Percentiles rank a stretch among this genome's conserved stretches.
phyloP scores from a whole-genome alignment of 2,888 invertebrate genomes.

The Platycheirus rosarum region DNA sequence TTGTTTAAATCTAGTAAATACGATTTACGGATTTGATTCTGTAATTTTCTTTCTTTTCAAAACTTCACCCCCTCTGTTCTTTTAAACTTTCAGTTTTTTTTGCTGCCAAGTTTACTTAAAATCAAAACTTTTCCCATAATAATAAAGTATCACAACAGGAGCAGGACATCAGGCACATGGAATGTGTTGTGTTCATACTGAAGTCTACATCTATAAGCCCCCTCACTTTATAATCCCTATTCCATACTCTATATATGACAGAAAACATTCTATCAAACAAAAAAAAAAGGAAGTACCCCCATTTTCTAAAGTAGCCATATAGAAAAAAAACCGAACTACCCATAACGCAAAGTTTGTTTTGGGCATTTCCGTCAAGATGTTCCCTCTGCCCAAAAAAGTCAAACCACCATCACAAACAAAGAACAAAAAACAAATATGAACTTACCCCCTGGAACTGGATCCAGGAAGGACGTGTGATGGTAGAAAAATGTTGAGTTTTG shows the following conservation, averaged over 20 bases:
- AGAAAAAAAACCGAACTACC: slow-evolving; percentile 15
- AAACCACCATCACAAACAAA: slow-evolving; percentile 48
- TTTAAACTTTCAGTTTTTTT: slow-evolving; percentile 52
- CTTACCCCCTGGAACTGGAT: slow-evolving; percentile 30
- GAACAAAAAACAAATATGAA: slow-evolving; percentile 35
- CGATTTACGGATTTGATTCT: slow-evolving; percentile 56
- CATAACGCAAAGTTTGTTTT: slow-evolving; percentile 66
- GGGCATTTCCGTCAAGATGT: slow-evolving; percentile 73
- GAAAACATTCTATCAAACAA: slow-evolving; percentile 45
- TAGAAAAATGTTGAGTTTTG: slow-evolving; percentile 61
- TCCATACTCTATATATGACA: slow-evolving; percentile 39
- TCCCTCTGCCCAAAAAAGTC: slow-evolving; percentile 70
- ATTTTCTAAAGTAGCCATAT: slow-evolving; percentile 43
- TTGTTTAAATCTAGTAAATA: slow-evolving; percentile 32
- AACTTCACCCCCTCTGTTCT: slow-evolving; percentile 31
- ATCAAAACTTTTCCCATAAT: slow-evolving; percentile 72
- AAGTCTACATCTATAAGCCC: slow-evolving; percentile 14
- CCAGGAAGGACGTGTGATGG: slow-evolving; percentile 38
- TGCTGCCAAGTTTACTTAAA: slow-evolving; percentile 61
- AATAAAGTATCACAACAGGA: slow-evolving; percentile 69
- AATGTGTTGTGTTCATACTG: not conserved
- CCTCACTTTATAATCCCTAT: slow-evolving; percentile 63
- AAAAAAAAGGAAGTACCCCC: slow-evolving; percentile 44
- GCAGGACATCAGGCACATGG: slow-evolving; percentile 47
- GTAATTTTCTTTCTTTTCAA: slow-evolving; percentile 43